Base-by-base conservation (phyloP, 2,797 vertebrate species). In the Eospalax fontanierii region DNA sequence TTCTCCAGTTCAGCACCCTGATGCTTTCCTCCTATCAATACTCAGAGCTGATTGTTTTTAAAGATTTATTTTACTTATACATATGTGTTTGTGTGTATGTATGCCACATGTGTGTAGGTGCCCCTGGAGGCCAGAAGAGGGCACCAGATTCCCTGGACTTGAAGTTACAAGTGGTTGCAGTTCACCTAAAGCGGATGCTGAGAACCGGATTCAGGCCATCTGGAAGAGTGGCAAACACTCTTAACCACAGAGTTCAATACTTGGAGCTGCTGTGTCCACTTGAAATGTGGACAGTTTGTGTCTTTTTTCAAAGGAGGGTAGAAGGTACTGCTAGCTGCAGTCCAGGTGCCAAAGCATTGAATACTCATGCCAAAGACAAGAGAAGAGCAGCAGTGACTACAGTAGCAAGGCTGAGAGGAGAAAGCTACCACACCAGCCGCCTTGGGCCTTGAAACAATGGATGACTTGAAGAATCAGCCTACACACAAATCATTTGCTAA, bases 1-100 rank as follows among this genome's bases (percentile, higher is more conserved):
- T 28, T 12, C 11, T 6, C 33, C 7, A 54, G 26, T 21, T 22
- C 63, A 87, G 73, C 88, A 24, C 38, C 73, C 40, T 66, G 75
- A 57, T 43, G 33, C 78, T 94, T 92, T 90, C 46, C 22, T 61
- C 54, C 46, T 14, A 74, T 76, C 40, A n/a, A 78, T 85, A 86
- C 65, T 87, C 80, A 90, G 46, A 85, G 33, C 24, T 57, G 28
- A 28, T 68, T 24, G 16, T 21, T 10, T 28, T 63, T 3, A 50
- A n/a, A n/a, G 9, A 24, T 26, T 84, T 26, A 26, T 68, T 84
- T 84, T 68, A n/a, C 24, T 68, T 50, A 46, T 50, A 30, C 40
- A 46, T 50, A 33, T 6, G 33, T n/a, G 3, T 35, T 16, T 9
- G 30, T 84, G 63, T n/a, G 9, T 50, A 50, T 10, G 22, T 50